Percentiles rank a stretch among this genome's conserved stretches.
Evolutionary conservation across 1,140 invertebrate genomes (phyloP).

Genomic region (Bombus terrestris): DNA sequence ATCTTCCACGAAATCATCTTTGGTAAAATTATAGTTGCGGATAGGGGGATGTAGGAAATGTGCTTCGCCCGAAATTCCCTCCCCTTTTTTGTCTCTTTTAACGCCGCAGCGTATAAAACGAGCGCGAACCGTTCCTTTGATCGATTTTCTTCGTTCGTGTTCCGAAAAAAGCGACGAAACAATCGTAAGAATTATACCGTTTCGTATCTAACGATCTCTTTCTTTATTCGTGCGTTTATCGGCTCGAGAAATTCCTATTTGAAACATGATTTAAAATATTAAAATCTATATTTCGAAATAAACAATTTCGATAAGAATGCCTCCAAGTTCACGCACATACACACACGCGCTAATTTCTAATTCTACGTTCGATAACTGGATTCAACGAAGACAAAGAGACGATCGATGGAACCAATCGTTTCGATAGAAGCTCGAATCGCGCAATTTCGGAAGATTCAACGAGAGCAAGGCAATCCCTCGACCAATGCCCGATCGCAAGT

Average conservation of each 20-base stretch:
- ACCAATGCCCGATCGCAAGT: constrained; percentile 1
- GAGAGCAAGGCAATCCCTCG: neutral
- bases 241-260: too few species aligned
- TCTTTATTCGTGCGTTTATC: neutral
- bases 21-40: constrained; percentile 24
- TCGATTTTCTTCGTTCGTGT: neutral
- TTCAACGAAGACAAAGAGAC: too few species aligned
- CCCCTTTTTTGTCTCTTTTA: neutral
- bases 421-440: neutral
- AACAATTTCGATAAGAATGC: too few species aligned
- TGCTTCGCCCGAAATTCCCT: neutral
- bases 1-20: neutral
- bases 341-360: too few species aligned
- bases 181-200: neutral
- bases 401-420: too few species aligned
- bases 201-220: too few species aligned
- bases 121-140: neutral
- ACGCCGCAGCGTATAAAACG: neutral
- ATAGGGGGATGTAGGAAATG: constrained; percentile 5
- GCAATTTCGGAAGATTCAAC: constrained; percentile 3
- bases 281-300: too few species aligned
- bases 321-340: too few species aligned
- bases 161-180: too few species aligned
- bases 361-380: too few species aligned
- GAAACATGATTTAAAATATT: too few species aligned